Base-by-base conservation (phyloP, 1,140 invertebrate species). In the Cyclargus thomasi region DNA sequence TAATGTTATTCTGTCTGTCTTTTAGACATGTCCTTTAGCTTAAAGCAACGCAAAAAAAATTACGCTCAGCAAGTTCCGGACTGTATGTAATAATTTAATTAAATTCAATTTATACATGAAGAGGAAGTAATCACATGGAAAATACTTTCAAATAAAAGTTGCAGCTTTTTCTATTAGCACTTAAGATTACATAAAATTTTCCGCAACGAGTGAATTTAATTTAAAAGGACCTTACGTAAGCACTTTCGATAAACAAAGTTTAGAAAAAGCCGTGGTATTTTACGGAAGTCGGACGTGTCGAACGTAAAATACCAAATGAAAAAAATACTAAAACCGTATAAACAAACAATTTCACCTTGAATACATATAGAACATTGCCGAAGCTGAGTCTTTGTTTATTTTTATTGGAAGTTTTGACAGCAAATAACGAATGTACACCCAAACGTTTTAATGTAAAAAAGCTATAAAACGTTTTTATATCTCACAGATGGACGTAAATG, bases 371-470 rank as follows among this genome's bases (percentile, higher is more conserved):
- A 59, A 18, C 55, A 20, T 55, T 55, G 18, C 55, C 20, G 55
- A 21, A 59, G 10, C 55, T 20, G 18, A 59, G 5, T 20, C 55
- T 21, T 14, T 59, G 55, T 59, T 59, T 59, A 59, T 59, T 59
- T 59, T 59, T 59, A 59, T 59, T 59, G 55, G 55, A 59, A 59
- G 55, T 59, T 59, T 59, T 59, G 55, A 59, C 55, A 59, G 55
- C 55, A 59, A 59, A 59, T 20, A 59, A 59, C 55, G 55, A 59
- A 59, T 59, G 55, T 59, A 59, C 20, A 11, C 20, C 20, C 55
- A 59, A 59, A 59, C 18, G 55, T 59, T 55, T 55, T 55, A 55
- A 55, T 55, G 53, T 55, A 55, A 59, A 59, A 29, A 59, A 59
- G 55, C 55, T 59, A 59, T 59, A 59, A 59, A 59, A 59, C 55